Base-by-base conservation (phyloP, 2,888 invertebrate species). In the Yponomeuta malinellus region DNA sequence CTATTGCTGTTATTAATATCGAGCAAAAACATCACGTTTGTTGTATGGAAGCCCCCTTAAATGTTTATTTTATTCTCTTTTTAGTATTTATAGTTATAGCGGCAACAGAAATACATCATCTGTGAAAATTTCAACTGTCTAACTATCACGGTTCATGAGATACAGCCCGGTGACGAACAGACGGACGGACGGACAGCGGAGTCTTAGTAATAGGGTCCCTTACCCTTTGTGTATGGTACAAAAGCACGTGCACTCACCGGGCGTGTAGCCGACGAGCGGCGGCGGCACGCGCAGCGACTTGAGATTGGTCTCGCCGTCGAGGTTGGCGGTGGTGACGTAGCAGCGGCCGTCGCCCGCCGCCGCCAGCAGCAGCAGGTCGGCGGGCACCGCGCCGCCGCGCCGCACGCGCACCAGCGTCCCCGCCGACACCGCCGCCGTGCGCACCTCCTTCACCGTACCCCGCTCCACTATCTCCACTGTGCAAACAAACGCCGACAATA, bases 261-360 rank as follows among this genome's bases (percentile, higher is more conserved):
- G 81, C 1, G 90, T 85, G 71, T 84, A 91, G 15, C 88, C 89
- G 0, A 89, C 78, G 3, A 92, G 79, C 0, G 92, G 85, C 2
- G 87, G 84, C 0, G 89, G 89, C 1, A 93, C 93, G 72, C 92
- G 80, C 72, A 93, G 73, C 72, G 95, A 95, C 90, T 96, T 96
- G 68, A 96, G 87, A 80, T 96, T 96, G 1, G 96, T 96, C 85
- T 96, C 96, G 0, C 97, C 97, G 78, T 97, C 97, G 68, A 97
- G 90, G 85, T 97, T 97, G n/a, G 97, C 96, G 0, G 97, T 97
- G 48, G 96, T 97, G 68, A 97, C 93, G 83, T 93, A 95, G 79
- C 97, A 97, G 76, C 94, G 94, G 0, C 95, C 95, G 2, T 92
- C 89, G 73, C 96, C 95, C 1, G 95, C 94, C 0, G 95, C 94